Evolutionary conservation across 2,888 invertebrate species (phyloP), one percentile per base, ranked within the genome.

Genomic region (Euspilapteryx auroguttella): DNA sequence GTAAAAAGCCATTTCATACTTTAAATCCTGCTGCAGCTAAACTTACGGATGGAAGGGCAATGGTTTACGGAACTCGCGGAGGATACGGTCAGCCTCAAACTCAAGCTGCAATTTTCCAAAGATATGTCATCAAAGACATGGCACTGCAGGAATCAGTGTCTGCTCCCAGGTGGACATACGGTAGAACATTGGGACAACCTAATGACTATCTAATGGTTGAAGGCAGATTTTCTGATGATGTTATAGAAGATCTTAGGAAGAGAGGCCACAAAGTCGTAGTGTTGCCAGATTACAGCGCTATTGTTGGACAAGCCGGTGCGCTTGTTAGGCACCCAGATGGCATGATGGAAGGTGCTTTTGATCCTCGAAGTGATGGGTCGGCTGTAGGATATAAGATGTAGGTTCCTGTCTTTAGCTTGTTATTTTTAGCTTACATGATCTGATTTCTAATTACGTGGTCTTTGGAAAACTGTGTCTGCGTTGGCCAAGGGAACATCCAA

Each of bases 41-140:
- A 25, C 40, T 73, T 12, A 43, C 52, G n/a, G 71, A 71, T 42
- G 66, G 69, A n/a, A 50, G 73, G 20, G 25, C 57, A 3, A 48
- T 73, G 42, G 27, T 73, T 14, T 71, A 68, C 34, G 73, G 73
- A 2, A 66, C 68, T 7, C 49, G 55, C 34, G 73, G 73, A 12
- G 73, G 71, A 5, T 69, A 73, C 37, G 71, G 69, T 0, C 73
- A 73, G 31, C 44, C 68, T 4, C 73, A 73, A 40, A 66, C 59
- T 3, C 73, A 73, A 45, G 57, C 71, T 12, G 58, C 65, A 1
- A 49, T 73, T n/a, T 73, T 73, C 30, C 68, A 73, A 28, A 51
- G 68, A 43, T 69, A 73, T 27, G 65, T 52, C 2, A 45, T 71
- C 7, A 69, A 73, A 40, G 51, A 50, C 4, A 29, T 45, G 10